Evolutionary conservation across 2,113 vertebrate genomes (phyloP).

Genomic region (Osmerus mordax): DNA sequence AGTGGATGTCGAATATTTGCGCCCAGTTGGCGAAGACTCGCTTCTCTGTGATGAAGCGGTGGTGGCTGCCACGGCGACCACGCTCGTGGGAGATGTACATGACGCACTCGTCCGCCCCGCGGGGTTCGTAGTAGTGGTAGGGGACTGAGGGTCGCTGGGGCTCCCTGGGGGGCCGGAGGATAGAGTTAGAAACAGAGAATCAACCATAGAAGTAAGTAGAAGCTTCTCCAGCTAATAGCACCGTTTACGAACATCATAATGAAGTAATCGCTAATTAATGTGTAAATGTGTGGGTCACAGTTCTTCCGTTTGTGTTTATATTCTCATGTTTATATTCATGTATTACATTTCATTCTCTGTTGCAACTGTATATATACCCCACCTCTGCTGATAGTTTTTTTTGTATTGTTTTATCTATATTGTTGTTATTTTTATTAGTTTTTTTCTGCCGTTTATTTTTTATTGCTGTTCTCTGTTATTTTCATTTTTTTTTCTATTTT

Average conservation of each 20-base stretch:
- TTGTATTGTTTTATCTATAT: no score
- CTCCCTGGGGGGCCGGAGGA: constrained; percentile 70
- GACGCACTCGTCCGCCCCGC: constrained; percentile 89
- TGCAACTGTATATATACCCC: no score
- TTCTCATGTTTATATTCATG: no score
- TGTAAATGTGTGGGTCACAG: no score
- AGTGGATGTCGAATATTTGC: constrained; percentile 89
- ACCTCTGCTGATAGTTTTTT: no score
- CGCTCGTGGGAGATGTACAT: constrained; percentile 98
- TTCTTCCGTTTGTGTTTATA: no score
- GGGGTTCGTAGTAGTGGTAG: constrained; percentile 96
- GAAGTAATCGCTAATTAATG: no score
- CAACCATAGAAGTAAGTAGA: background rate
- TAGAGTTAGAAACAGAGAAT: background rate
- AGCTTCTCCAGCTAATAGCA: background rate
- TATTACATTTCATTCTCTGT: no score
- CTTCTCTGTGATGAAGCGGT: constrained; percentile 98
- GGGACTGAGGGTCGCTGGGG: constrained; percentile 85
- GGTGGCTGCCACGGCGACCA: constrained; percentile 91
- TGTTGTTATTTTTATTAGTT: no score
- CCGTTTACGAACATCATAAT: background rate
- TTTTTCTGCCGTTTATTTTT: no score
- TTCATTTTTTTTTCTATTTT: no score
- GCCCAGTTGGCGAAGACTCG: constrained; percentile 95
- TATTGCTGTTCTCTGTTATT: no score